Conservation (phyloP, 1,140 invertebrate genomes). For the Cydia splendana region DNA sequence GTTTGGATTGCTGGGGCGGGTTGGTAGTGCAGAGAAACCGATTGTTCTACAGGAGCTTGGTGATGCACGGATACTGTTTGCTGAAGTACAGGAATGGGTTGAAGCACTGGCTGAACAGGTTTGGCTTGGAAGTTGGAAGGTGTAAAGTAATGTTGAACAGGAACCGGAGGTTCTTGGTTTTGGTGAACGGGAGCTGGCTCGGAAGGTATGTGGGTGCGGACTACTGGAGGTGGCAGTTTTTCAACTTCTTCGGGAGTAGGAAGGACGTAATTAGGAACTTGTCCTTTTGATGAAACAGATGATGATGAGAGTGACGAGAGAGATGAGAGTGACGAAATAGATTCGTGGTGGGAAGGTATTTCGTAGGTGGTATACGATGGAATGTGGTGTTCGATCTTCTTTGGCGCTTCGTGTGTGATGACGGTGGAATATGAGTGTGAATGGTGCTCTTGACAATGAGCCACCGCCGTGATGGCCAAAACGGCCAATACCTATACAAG, state of each 20-base stretch:
- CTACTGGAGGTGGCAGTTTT: conserved; percentile 5
- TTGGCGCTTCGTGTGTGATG: conserved; percentile 44
- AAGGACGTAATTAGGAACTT: conserved; percentile 3
- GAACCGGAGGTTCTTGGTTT: conserved; percentile 18
- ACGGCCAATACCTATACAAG: conserved; percentile 36
- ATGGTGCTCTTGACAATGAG: conserved; percentile 42
- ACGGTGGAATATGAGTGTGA: conserved; percentile 40
- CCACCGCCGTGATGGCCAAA: conserved; percentile 34
- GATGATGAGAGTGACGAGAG: not conserved
- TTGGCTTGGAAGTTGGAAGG: conserved; percentile 15
- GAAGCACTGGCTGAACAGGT: conserved; percentile 1
- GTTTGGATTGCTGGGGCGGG: not conserved
- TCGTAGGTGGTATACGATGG: conserved; percentile 30
- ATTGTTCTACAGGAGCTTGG: not conserved
- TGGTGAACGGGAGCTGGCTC: conserved; percentile 36
- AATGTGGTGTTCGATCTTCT: conserved; percentile 36
- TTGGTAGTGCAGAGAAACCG: not conserved
- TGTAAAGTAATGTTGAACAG: conserved; percentile 16
- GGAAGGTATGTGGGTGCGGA: conserved; percentile 25
- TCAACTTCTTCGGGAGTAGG: conserved; percentile 23
- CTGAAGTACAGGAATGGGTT: not conserved
- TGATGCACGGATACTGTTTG: conserved; percentile 4
- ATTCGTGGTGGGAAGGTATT: conserved; percentile 12
- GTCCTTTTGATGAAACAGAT: not conserved
- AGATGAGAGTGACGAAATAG: not conserved